Base-by-base conservation (phyloP, 2,113 vertebrate genomes). In the Chaetura pelagica region DNA sequence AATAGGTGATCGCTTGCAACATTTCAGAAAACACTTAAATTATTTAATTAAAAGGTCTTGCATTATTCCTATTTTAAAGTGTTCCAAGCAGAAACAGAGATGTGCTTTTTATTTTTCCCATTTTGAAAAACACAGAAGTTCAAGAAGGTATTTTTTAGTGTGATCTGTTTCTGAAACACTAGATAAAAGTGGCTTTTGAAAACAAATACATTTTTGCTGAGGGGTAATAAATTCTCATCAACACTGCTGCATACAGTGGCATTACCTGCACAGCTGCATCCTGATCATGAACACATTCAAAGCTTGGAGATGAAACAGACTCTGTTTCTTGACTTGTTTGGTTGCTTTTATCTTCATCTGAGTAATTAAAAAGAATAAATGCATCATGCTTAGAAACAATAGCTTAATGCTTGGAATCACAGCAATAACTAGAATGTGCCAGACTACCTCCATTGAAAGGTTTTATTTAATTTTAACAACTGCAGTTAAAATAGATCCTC, bases 191-290 rank as follows among this genome's bases (percentile, higher is more conserved):
- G 10, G 22, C 54, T 29, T 61, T 58, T 58, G 76, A 55, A 84
- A 84, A 66, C 9, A 42, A 0, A 48, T 7, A 72, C 9, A 11
- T n/a, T 68, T 26, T 42, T 63, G 48, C 12, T 61, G 49, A 58
- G 68, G 10, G 76, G 16, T 35, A 67, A 62, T 40, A 66, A 32
- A 23, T 73, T 35, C 12, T 30, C 18, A 66, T 4, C 22, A 11
- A 52, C 71, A 30, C 8, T 73, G 52, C 82, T 84, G 22, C 6
- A 7, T 55, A 21, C n/a, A 42, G 52, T 2, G 11, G n/a, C 48
- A 19, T 83, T 96, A 97, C 97, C 97, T 96, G 93, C 38, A 68
- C 58, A 44, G 87, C 69, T 76, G 35, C 85, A 74, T 44, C 88
- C 34, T 57, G 66, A 48, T 29, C 63, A 40, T 63, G 48, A 83